A percentile compares a stretch with the other conserved stretches of the same genome.
phyloP scores from a whole-genome alignment of 2,797 vertebrate species.

The Miichthys miiuy region DNA sequence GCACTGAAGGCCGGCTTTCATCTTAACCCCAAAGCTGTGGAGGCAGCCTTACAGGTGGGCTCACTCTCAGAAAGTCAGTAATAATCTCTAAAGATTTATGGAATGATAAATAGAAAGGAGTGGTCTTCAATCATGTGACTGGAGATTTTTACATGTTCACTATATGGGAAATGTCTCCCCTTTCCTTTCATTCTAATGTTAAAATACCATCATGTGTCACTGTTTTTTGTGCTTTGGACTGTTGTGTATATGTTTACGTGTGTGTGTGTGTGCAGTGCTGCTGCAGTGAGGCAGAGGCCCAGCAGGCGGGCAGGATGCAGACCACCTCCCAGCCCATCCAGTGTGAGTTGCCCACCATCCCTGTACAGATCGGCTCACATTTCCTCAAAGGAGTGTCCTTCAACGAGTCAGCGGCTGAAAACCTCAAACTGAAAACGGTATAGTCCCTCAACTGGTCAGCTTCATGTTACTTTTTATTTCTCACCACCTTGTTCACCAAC shows the following conservation, averaged over 20 bases:
- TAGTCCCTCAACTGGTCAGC: neutral
- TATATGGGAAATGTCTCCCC: neutral
- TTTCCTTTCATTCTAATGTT: neutral
- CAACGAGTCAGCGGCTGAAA: conserved; percentile 96
- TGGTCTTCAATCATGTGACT: neutral
- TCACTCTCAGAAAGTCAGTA: neutral
- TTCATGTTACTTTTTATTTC: neutral
- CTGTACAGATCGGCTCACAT: conserved; percentile 96
- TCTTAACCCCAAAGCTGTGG: conserved; percentile 95
- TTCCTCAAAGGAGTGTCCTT: conserved; percentile 98
- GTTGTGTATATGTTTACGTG: conserved; percentile 21
- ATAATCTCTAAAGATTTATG: neutral
- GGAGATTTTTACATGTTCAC: neutral
- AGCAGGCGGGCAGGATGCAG: conserved; percentile 96
- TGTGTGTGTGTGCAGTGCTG: conserved; percentile 85
- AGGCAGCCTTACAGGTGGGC: conserved; percentile 93
- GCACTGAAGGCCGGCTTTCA: conserved; percentile 98
- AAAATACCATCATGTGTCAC: neutral
- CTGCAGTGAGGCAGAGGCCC: conserved; percentile 96
- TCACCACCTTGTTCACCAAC: neutral
- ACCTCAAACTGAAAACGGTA: conserved; percentile 99
- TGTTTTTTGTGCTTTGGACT: conserved; percentile 7
- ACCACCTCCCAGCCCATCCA: conserved; percentile 96
- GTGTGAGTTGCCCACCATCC: conserved; percentile 97
- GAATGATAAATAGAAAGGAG: neutral